A percentile compares a stretch with the other conserved stretches of the same genome.
phyloP scores from a whole-genome alignment of 1,140 invertebrate species.

The Calephelis virginiensis region DNA sequence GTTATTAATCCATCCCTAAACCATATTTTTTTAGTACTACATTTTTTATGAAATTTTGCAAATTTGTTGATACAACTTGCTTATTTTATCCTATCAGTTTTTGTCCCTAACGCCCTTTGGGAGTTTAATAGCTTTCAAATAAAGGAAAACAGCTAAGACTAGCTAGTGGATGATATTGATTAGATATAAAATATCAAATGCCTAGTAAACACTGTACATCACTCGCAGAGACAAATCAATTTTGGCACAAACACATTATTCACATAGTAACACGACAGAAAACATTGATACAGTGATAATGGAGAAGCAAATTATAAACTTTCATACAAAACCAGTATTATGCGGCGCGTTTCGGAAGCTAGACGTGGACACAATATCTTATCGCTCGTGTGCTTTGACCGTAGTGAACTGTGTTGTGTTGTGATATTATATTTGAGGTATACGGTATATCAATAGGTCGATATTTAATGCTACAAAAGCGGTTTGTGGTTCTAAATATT shows the following conservation, averaged over 20 bases:
- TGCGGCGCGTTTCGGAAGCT: conserved; percentile 21
- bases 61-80: too few relatives aligned
- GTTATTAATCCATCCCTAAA: too few relatives aligned
- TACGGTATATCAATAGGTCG: background rate
- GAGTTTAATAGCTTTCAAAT: too few relatives aligned
- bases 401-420: conserved; percentile 9
- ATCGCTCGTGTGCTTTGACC: conserved; percentile 13
- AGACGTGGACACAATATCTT: conserved; percentile 17
- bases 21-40: too few relatives aligned
- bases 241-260: conserved; percentile 16
- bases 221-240: conserved; percentile 11
- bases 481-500: too few relatives aligned
- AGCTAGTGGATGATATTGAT: too few relatives aligned
- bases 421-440: background rate
- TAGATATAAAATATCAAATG: too few relatives aligned
- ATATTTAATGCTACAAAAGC: background rate
- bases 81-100: too few relatives aligned
- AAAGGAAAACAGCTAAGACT: too few relatives aligned
- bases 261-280: conserved; percentile 2
- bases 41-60: too few relatives aligned
- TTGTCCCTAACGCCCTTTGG: too few relatives aligned
- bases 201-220: background rate
- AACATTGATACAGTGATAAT: conserved; percentile 18
- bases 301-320: conserved; percentile 22
- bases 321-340: conserved; percentile 18